Evolutionary conservation across 1,140 invertebrate species (phyloP).

Genomic region (Physella acuta): DNA sequence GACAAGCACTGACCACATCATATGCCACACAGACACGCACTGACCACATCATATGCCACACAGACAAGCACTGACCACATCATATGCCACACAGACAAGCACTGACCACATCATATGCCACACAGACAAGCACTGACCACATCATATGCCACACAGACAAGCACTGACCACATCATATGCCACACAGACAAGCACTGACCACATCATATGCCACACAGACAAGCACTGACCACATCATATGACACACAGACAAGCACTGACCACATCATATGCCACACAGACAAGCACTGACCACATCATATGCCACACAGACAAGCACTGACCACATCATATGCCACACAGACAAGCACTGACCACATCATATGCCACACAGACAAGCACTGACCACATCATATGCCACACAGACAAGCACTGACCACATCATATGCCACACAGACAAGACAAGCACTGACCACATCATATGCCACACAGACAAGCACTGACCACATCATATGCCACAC

Average conservation of each 20-base stretch:
- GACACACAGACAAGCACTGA: slow-evolving; percentile 52
- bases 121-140: slow-evolving; percentile 65
- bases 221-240: too few species aligned
- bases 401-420: too few species aligned
- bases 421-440: background rate
- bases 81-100: slow-evolving; percentile 80
- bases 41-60: too few species aligned
- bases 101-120: too few species aligned
- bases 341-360: too few species aligned
- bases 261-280: slow-evolving; percentile 84
- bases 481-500: background rate
- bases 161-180: too few species aligned
- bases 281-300: too few species aligned
- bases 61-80: slow-evolving; percentile 69
- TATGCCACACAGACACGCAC: too few species aligned
- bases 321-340: slow-evolving; percentile 84
- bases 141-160: slow-evolving; percentile 84
- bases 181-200: slow-evolving; percentile 62
- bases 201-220: slow-evolving; percentile 84
- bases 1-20: slow-evolving; percentile 71
- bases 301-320: slow-evolving; percentile 26
- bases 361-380: background rate
- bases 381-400: slow-evolving; percentile 80
- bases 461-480: too few species aligned
- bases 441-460: slow-evolving; percentile 71